Conservation (phyloP, 2,888 invertebrate species). For the Opisthograptis luteolata region DNA sequence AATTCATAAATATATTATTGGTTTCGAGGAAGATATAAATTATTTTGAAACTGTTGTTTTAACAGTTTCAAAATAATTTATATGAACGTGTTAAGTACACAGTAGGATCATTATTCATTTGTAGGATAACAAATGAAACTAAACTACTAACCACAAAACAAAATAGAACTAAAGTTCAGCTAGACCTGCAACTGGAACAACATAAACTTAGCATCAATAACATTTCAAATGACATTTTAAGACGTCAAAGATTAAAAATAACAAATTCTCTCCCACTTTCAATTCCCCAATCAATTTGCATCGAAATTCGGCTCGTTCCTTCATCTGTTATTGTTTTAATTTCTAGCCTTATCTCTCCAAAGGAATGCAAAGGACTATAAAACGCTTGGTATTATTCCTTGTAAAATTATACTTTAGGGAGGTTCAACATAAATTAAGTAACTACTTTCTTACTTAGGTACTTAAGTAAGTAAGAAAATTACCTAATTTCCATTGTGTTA, state of each 20-base stretch:
- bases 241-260: conserved; percentile 21
- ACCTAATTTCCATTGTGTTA: no score
- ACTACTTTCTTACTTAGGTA: no score
- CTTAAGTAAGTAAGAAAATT: no score
- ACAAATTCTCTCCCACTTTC: conserved; percentile 21
- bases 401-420: conserved; percentile 18
- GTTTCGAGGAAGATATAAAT: no score
- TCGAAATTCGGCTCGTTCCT: conserved; percentile 37
- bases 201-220: conserved; percentile 1
- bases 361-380: conserved; percentile 9
- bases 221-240: conserved; percentile 5
- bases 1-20: no score
- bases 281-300: conserved; percentile 38
- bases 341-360: conserved; percentile 1
- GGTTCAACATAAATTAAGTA: no score
- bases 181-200: conserved; percentile 1
- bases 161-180: no score
- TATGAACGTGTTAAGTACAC: background rate
- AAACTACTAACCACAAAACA: no score
- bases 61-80: no score
- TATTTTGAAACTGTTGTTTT: no score
- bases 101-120: no score
- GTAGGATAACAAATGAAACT: no score
- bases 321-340: conserved; percentile 37
- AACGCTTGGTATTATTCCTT: conserved; percentile 12